Conservation (phyloP, 2,797 vertebrate genomes). For the Melopsittacus undulatus region DNA sequence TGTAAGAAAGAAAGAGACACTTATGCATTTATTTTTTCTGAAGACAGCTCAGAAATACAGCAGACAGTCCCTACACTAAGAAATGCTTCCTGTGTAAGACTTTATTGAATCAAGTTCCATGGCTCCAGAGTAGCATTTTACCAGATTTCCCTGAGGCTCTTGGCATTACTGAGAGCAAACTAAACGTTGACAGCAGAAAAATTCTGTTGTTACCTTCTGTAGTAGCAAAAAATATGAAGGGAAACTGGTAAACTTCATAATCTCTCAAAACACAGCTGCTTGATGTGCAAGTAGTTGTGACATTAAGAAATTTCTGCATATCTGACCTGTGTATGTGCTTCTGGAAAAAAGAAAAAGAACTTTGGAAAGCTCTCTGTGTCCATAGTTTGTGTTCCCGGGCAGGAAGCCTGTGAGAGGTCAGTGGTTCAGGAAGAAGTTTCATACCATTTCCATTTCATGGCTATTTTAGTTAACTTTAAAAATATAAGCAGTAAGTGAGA, state of each 20-base stretch:
- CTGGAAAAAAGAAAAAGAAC: not conserved
- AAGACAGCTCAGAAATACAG: not conserved
- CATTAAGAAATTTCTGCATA: not conserved
- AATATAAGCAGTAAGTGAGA: not conserved
- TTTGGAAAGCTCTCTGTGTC: not conserved
- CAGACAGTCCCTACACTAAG: not conserved
- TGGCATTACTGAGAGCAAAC: not conserved
- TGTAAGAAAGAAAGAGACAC: not conserved
- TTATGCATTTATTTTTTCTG: not conserved
- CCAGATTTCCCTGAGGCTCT: not conserved
- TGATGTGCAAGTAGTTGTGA: not conserved
- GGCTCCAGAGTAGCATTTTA: not conserved
- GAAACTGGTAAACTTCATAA: not conserved
- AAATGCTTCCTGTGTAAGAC: not conserved
- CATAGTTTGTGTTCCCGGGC: not conserved
- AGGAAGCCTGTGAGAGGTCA: not conserved
- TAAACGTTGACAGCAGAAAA: not conserved
- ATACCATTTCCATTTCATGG: not conserved
- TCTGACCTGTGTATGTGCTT: not conserved
- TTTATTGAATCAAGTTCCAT: not conserved
- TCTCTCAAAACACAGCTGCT: not conserved
- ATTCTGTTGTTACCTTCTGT: not conserved
- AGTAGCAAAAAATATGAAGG: not conserved
- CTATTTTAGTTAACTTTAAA: not conserved
- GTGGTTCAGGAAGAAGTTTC: not conserved